Evolutionary conservation across 2,888 invertebrate genomes (phyloP), one percentile per base, ranked within the genome.

Genomic region (Galeopsomyia nigrocyanea): DNA sequence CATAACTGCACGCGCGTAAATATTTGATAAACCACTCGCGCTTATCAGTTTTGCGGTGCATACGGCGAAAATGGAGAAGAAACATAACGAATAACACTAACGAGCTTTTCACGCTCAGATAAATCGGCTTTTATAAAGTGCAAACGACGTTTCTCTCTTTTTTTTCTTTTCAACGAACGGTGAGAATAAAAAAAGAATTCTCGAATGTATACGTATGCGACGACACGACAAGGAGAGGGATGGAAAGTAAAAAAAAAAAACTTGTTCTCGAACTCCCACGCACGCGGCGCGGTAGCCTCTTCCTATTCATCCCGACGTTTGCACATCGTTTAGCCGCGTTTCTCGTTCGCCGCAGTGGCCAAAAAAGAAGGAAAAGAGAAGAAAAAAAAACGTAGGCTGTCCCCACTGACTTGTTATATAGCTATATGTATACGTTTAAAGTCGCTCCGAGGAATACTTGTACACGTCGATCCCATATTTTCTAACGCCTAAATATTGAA

Each of bases 321-420:
- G 62, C 61, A 65, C 65, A 69, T 69, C 69, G 62, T 73, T 73
- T 73, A 69, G 57, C 47, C 17, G 57, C 49, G 46, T 66, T 31
- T 46, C 22, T 13, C 14, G 55, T 55, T 14, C 46, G 46, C 22
- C 13, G 13, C 39, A 39, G 14, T 13, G 7, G 17, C n/a, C 17
- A 61, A 60, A 60, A 31, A 51, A 16, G 16, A 51, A 65, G 21
- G 49, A 2, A 61, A 56, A 47, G 57, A 64, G 5, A 64, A 58
- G 22, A 61, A 56, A 47, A 64, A 64, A 26, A 64, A 58, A 46
- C n/a, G 7, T 13, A 3, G 13, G 39, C 39, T 39, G 39, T 39
- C 39, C 13, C 39, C 39, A 10, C 39, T 39, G 13, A 13, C 13
- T 7, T 39, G 39, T 26, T 2, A 26, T 5, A 5, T 39, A 31